These are phyloP conservation scores for Psephotus haematonotus DNA, from an alignment of 2,113 vertebrate genomes.

Conservation along the genomic window DNA sequence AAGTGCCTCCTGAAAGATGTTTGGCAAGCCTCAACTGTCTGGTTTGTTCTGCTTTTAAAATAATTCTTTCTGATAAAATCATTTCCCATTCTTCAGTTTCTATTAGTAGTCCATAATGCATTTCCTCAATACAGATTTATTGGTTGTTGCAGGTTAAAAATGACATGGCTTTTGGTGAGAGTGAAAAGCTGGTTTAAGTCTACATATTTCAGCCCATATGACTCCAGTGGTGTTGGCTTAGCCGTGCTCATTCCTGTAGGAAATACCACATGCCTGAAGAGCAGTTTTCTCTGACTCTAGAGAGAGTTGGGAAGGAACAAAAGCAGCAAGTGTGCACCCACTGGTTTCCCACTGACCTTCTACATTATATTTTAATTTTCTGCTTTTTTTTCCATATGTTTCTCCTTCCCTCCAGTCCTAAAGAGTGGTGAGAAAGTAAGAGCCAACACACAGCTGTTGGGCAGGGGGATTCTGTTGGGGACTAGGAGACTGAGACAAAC, in stretches of 20 bases:
- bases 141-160: not conserved
- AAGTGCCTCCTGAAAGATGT: not conserved
- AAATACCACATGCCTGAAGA: not conserved
- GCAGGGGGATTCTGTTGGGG: not conserved
- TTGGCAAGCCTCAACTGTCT: not conserved
- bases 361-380: not conserved
- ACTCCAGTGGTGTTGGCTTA: not conserved
- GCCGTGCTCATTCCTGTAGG: not conserved
- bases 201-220: not conserved
- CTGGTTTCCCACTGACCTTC: not conserved
- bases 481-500: not conserved
- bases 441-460: not conserved
- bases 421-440: not conserved
- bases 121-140: not conserved
- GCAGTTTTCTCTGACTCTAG: not conserved
- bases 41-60: not conserved
- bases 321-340: not conserved
- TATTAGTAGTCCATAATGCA: not conserved
- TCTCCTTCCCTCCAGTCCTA: not conserved
- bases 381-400: not conserved
- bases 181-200: not conserved
- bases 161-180: not conserved
- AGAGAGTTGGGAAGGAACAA: not conserved
- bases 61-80: not conserved
- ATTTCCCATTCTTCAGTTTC: not conserved